Evolutionary conservation across 2,113 vertebrate genomes (phyloP), one percentile per base, ranked within the genome.

Genomic region (Tyrannus savana): DNA sequence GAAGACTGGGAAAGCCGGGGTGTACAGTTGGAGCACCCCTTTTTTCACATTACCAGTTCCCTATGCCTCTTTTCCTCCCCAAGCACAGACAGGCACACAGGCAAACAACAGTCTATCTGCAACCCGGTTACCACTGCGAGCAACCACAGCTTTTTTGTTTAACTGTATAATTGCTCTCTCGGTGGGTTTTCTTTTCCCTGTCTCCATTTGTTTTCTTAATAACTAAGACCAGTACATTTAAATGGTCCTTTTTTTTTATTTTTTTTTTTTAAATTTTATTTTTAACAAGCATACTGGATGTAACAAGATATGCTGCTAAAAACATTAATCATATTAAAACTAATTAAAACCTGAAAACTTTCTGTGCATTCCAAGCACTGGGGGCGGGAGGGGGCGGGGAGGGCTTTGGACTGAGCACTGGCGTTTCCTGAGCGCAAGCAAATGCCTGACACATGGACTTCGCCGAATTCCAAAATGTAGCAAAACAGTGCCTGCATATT

Each of bases 401-500:
- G 93, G 94, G 89, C 96, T 95, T 95, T 90, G 94, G 79, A 94
- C 95, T 97, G 75, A 95, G 88, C 87, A 62, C 97, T 98, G 97
- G 96, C 94, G 97, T 97, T 98, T 97, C 95, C 95, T 89, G 95
- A 98, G 97, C 67, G 69, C 97, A 97, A 97, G 97, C 96, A 97
- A 98, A 97, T 96, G 97, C 96, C 96, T 97, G 97, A 98, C 97
- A 97, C 97, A 98, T 90, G 97, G 97, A 96, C 96, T 95, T 88
- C 75, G 31, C 97, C 42, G 97, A 98, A 98, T 98, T 98, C 97
- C 98, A 97, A 98, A 98, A 97, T 96, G 95, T 95, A 98, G 96
- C 97, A 98, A 98, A 98, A 98, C 98, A 98, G 91, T 94, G 97
- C 97, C 93, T 97, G 97, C 95, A 87, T 98, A 96, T 95, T 98